Evolutionary conservation across 2,113 vertebrate genomes (phyloP), one percentile per base, ranked within the genome.

Genomic region (Petrocephalus zakoni): DNA sequence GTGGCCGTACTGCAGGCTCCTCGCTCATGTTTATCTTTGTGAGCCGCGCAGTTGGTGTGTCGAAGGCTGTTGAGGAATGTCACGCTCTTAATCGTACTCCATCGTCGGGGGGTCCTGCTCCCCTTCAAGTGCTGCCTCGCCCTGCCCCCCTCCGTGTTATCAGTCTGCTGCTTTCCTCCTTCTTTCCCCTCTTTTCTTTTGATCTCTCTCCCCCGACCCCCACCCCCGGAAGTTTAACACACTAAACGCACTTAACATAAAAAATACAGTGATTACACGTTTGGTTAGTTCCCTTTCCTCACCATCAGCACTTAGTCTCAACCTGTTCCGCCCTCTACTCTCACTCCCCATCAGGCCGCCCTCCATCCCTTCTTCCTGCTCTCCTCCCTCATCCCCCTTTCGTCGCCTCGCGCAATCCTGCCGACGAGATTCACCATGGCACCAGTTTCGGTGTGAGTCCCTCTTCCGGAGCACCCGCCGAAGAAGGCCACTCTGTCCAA

Each of bases 181-280:
- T 37, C 78, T 42, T 17, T 19, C 7, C 78, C 78, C 34, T 49
- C 21, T 49, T 42, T 81, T 22, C 75, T 46, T 82, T 82, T 82
- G 21, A 78, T 83, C 19, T 51, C 49, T 4, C 2, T 9, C 75
- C n/a, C 87, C 19, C 47, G 11, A n/a, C 46, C 29, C 15, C n/a
- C 46, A 34, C 25, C 83, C 83, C 46, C 29, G 25, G 68, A 75
- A 37, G 68, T 75, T 72, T 13, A n/a, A 51, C 58, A 72, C 22
- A 22, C 87, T 53, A 53, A 78, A 81, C 5, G 21, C 87, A 88
- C 87, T 88, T 51, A 88, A 55, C 87, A 53, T 88, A 47, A 87
- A 55, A 78, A 88, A 56, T 88, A 88, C 52, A 55, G 25, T 19
- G 87, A 81, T 22, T 68, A 68, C 29, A 68, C 10, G 10, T 68